Percentiles rank a stretch among this genome's conserved stretches.
Conservation (phyloP, 2,888 invertebrate species). For the Apamea sordens region DNA sequence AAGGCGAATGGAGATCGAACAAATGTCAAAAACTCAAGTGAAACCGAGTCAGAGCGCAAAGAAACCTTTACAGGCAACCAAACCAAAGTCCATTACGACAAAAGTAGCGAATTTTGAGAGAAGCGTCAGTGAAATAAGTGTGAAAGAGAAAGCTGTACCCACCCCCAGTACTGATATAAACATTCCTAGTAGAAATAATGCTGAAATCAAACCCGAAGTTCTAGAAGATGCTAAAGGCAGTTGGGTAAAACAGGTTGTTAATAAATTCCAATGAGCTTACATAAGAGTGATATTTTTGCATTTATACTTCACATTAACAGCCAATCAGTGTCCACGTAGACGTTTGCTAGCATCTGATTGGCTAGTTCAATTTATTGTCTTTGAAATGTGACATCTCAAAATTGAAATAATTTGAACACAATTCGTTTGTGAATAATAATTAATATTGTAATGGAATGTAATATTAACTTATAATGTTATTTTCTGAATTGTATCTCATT, state of each 20-base stretch:
- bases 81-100: constrained; percentile 83
- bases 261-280: constrained; percentile 91
- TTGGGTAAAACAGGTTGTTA: constrained; percentile 94
- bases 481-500: constrained; percentile 48
- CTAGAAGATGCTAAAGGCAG: constrained; percentile 88
- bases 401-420: not conserved
- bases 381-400: constrained; percentile 45
- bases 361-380: constrained; percentile 21
- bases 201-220: constrained; percentile 69
- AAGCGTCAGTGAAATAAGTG: constrained; percentile 74
- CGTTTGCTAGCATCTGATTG: constrained; percentile 36
- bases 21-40: constrained; percentile 79
- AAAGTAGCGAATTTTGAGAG: constrained; percentile 85
- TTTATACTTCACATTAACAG: constrained; percentile 72
- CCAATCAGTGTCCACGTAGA: constrained; percentile 32
- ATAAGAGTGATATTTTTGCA: constrained; percentile 79
- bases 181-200: constrained; percentile 71
- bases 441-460: constrained; percentile 30
- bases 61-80: constrained; percentile 78
- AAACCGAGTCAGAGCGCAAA: constrained; percentile 75
- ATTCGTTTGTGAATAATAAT: constrained; percentile 25
- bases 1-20: constrained; percentile 87
- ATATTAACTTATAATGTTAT: constrained; percentile 17
- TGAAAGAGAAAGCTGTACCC: constrained; percentile 66
- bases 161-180: constrained; percentile 59